Evolutionary conservation across 2,113 vertebrate genomes (phyloP).

Genomic region (Channa maculata): DNA sequence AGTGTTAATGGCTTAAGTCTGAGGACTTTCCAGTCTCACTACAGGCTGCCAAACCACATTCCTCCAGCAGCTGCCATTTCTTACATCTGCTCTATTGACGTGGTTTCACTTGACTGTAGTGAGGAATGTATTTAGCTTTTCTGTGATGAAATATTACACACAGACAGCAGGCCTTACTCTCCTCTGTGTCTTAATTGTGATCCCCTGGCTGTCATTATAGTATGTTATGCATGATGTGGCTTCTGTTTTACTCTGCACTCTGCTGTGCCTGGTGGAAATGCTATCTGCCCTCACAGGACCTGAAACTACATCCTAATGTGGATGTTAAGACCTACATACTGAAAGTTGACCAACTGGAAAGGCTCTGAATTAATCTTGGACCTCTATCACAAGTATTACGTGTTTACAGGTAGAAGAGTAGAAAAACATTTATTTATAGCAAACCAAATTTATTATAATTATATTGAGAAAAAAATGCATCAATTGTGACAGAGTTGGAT

Average conservation of each 20-base stretch:
- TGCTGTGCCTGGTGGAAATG: slow-evolving; percentile 32
- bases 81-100: slow-evolving; percentile 85
- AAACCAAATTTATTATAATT: too few relatives aligned
- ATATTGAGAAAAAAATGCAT: too few relatives aligned
- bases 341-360: slow-evolving; percentile 10
- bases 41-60: slow-evolving; percentile 80
- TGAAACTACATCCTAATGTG: slow-evolving; percentile 5
- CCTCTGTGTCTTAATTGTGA: slow-evolving; percentile 74
- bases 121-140: slow-evolving; percentile 84
- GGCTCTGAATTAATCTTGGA: background rate
- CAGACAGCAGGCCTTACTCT: slow-evolving; percentile 70
- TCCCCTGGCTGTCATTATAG: slow-evolving; percentile 77
- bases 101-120: slow-evolving; percentile 79
- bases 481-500: too few relatives aligned
- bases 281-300: slow-evolving; percentile 43
- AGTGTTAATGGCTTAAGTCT: slow-evolving; percentile 70
- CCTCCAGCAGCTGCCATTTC: slow-evolving; percentile 82
- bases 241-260: slow-evolving; percentile 73
- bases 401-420: background rate
- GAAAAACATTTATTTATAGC: background rate
- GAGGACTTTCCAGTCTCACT: slow-evolving; percentile 67
- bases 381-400: too few relatives aligned
- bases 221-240: slow-evolving; percentile 69
- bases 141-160: slow-evolving; percentile 83
- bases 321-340: slow-evolving; percentile 37